Base-by-base conservation (phyloP, 2,888 invertebrate species). In the Drosophila nr. perissopoda region DNA sequence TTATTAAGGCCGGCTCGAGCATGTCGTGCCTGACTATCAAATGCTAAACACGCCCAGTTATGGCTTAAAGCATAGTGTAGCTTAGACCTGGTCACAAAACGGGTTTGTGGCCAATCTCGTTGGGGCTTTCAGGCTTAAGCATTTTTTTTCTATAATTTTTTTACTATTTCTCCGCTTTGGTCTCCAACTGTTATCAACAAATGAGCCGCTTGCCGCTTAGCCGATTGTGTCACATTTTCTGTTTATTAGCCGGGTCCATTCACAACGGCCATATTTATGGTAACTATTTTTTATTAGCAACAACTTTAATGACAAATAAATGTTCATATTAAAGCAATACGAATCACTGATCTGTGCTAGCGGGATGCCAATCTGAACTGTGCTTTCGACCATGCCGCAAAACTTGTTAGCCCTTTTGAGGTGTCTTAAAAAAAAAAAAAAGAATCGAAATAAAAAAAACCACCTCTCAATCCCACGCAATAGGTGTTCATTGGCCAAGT, bases 141-240 rank as follows among this genome's bases (percentile, higher is more conserved):
- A 16, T 18, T 34, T 27, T 42, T 42, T 45, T 29, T 6, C 1
- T 2, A 45, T 45, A 4, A 4, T 25, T 25, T 25, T 31, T 62
- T 59, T 45, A n/a, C 45, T 45, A 45, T 48, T 48, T 69, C 56
- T 42, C 34, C 45, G 33, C 49, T 57, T 69, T 61, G 72, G 78
- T 83, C 78, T 80, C 89, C 88, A 75, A 83, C 83, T 83, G 88
- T 86, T 83, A 83, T 83, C 83, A 88, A 80, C 73, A 86, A 83
- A 83, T 82, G 83, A 70, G 77, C 73, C 87, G 87, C 84, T 70
- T 69, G 36, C 67, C 36, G 53, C 87, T 71, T 54, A 56, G 67
- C 48, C 52, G 87, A 88, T 85, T 85, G 85, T 85, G 85, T 89
- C 83, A 89, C 85, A 86, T 78, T 88, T 75, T 73, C 60, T 68